Base-by-base conservation (phyloP, 1,140 invertebrate genomes). In the Elysia chlorotica region DNA sequence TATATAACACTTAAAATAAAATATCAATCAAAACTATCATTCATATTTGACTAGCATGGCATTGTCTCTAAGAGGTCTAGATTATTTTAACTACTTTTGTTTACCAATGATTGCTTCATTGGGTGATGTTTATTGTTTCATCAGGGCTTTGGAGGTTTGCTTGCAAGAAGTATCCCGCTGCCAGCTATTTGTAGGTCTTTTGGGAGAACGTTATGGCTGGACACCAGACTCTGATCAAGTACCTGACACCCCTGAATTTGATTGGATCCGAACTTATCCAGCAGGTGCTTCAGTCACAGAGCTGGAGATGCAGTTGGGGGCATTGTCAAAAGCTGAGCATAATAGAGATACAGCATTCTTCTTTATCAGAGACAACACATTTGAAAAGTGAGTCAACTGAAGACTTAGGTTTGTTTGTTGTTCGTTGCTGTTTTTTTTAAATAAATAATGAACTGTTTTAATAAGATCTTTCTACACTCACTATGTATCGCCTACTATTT, bases 101-200 rank as follows among this genome's bases (percentile, higher is more conserved):
- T n/a, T n/a, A n/a, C n/a, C n/a, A n/a, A n/a, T n/a, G n/a, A n/a
- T n/a, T n/a, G n/a, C n/a, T n/a, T n/a, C n/a, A n/a, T n/a, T n/a
- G n/a, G n/a, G n/a, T n/a, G n/a, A n/a, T n/a, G n/a, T n/a, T n/a
- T n/a, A n/a, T 68, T 67, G 70, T 62, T 57, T 76, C 76, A 74
- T 59, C 74, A 86, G 84, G 53, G 81, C 84, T n/a, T 54, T 88
- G 36, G 85, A 87, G 62, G 71, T 89, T 1, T 89, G 89, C 75
- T 77, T 89, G n/a, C 72, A 82, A 23, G 88, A 89, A 79, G 81
- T 88, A 4, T 74, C 73, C 17, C 82, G 81, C 56, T 88, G 87
- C 69, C 81, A 89, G 74, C 83, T 88, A 30, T 89, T 89, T 77
- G 74, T 89, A 65, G 89, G 88, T 2, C 82, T 89, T 10, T 75